These are phyloP conservation scores for Dexiosoma caninum DNA, from an alignment of 2,888 invertebrate species.

Conservation along the genomic window DNA sequence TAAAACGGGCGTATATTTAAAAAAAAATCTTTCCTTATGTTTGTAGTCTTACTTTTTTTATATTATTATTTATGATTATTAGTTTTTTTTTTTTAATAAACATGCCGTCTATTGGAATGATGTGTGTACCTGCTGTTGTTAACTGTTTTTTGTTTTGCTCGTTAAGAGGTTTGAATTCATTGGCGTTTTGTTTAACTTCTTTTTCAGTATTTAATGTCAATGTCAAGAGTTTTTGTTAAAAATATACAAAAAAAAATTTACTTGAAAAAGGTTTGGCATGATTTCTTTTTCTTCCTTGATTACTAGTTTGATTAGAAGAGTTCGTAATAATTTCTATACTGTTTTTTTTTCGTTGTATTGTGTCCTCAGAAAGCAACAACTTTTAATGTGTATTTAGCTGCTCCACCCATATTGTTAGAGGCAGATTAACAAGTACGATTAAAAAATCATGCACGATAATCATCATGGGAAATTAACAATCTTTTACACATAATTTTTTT, in stretches of 20 bases:
- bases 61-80: constrained; percentile 22
- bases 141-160: neutral
- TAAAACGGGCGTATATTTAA: neutral
- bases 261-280: constrained; percentile 33
- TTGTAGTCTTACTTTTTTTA: constrained; percentile 15
- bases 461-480: constrained; percentile 11
- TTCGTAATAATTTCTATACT: constrained; percentile 33
- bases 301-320: constrained; percentile 17
- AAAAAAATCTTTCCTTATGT: constrained; percentile 18
- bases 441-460: constrained; percentile 18
- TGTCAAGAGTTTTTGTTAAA: constrained; percentile 30
- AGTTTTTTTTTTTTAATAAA: neutral
- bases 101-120: constrained; percentile 28
- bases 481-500: too few species aligned
- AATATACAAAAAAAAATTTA: constrained; percentile 12
- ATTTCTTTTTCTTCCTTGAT: constrained; percentile 10
- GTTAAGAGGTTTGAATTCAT: constrained; percentile 34
- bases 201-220: constrained; percentile 26
- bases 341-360: neutral
- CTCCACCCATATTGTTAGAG: constrained; percentile 45
- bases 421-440: constrained; percentile 39
- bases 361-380: neutral
- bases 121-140: constrained; percentile 44
- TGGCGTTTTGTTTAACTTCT: constrained; percentile 3
- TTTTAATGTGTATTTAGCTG: constrained; percentile 5